These are phyloP conservation scores for Hippocampus barbouri DNA, from an alignment of 2,113 vertebrate genomes.

Conservation along the genomic window DNA sequence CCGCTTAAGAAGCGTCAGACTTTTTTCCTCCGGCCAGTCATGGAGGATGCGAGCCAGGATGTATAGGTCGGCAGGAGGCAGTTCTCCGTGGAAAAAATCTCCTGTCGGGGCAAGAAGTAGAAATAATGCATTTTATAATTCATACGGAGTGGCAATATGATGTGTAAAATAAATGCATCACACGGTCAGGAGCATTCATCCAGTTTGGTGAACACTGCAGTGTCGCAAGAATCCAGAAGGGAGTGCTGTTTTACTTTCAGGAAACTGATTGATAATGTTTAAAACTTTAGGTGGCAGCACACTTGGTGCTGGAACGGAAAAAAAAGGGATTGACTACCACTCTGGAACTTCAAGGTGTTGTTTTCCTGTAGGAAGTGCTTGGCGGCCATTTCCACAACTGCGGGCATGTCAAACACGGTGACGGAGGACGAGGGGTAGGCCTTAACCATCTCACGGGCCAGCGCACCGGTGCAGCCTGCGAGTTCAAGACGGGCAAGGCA, in stretches of 20 bases:
- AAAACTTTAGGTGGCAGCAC: neutral
- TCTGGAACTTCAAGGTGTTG: slow-evolving; percentile 52
- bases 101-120: slow-evolving; percentile 33
- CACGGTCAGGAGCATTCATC: neutral
- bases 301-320: neutral
- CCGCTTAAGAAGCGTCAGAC: slow-evolving; percentile 62
- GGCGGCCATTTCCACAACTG: slow-evolving; percentile 56
- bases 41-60: slow-evolving; percentile 71
- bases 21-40: slow-evolving; percentile 73
- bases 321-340: slow-evolving; percentile 37
- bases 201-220: neutral
- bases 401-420: slow-evolving; percentile 66
- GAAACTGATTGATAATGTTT: too few species aligned
- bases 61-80: slow-evolving; percentile 69
- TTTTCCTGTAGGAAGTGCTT: slow-evolving; percentile 60
- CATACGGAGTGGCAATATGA: neutral
- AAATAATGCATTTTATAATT: neutral
- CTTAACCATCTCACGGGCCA: slow-evolving; percentile 63
- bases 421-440: slow-evolving; percentile 66
- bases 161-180: neutral
- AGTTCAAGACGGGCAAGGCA: neutral
- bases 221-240: neutral
- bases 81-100: slow-evolving; percentile 70
- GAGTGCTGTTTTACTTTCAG: neutral
- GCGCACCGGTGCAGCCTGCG: slow-evolving; percentile 71